Evolutionary conservation across 37 sponge, comb jelly and placozoan genomes (phyloP).

Genomic region (Geodia barretti): DNA sequence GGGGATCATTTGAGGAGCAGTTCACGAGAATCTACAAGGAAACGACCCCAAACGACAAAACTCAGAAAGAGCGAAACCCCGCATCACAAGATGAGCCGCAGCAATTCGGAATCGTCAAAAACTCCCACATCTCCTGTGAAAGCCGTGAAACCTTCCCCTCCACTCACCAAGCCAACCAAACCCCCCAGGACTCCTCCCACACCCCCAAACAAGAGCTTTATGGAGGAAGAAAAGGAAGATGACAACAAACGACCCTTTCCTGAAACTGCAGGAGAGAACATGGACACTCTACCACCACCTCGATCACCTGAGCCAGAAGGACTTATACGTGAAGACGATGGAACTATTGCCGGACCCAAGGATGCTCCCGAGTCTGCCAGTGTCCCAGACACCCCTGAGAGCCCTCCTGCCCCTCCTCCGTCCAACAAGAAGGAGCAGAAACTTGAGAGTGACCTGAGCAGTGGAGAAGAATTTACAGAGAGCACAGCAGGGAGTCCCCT

Average conservation of each 20-base stretch:
- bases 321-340: not conserved
- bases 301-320: not conserved
- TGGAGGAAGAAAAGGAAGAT: not conserved
- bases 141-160: no score
- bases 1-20: no score
- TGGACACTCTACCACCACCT: not conserved
- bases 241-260: not conserved
- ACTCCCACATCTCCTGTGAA: not conserved
- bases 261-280: not conserved
- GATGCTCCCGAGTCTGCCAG: not conserved
- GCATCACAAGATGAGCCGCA: not conserved
- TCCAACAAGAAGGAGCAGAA: conserved; percentile 13
- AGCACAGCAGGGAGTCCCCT: not conserved
- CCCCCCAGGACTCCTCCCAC: not conserved
- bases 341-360: not conserved
- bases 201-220: not conserved
- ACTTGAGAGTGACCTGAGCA: conserved; percentile 53
- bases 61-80: not conserved
- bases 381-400: conserved; percentile 22
- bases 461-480: conserved; percentile 49
- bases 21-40: no score
- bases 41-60: not conserved
- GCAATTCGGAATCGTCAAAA: not conserved
- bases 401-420: conserved; percentile 1
- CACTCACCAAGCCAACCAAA: not conserved